Base-by-base conservation (phyloP, 2,888 invertebrate genomes). In the Chalcis sispes region DNA sequence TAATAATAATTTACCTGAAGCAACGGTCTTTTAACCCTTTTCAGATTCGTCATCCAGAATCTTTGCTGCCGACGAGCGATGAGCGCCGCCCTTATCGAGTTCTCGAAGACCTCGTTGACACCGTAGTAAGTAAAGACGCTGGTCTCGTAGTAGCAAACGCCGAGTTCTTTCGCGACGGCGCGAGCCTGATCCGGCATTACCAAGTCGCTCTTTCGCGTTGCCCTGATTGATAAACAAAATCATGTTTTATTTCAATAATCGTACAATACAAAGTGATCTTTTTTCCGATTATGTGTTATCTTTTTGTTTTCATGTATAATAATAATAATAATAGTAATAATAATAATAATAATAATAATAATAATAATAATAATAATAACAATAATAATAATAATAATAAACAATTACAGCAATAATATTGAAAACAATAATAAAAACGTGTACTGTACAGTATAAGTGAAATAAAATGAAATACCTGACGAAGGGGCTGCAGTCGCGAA, bases 41-140 rank as follows among this genome's bases (percentile, higher is more conserved):
- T 97, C 79, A 98, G 89, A 86, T 97, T 97, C 23, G 97, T 96
- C 94, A 97, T 97, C 98, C 98, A 98, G 90, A 98, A 98, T 74
- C 97, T 91, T 86, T 97, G 96, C 85, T 97, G 96, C n/a, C 97
- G 90, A 20, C 97, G 91, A 1, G 97, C 95, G 80, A 97, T 95
- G 66, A 98, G 91, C 0, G 98, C 97, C 0, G 97, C 96, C 65
- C 98, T 90, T 80, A 98, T 96, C 15, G 96, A 96, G 89, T 98
- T 98, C 88, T 97, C 96, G 84, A 98, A 98, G 27, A 96, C 94
- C 89, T 95, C 95, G 85, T 97, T 96, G 8, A 98, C 95, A 0
- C 98, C 98, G 87, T 96, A 96, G 89, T 96, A 96, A 1, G 97
- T 97, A 85, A 97, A 94, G 58, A 97, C 97, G 79, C 97, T 97